Conservation (phyloP, 2,797 vertebrate species). For the Staurois parvus region DNA sequence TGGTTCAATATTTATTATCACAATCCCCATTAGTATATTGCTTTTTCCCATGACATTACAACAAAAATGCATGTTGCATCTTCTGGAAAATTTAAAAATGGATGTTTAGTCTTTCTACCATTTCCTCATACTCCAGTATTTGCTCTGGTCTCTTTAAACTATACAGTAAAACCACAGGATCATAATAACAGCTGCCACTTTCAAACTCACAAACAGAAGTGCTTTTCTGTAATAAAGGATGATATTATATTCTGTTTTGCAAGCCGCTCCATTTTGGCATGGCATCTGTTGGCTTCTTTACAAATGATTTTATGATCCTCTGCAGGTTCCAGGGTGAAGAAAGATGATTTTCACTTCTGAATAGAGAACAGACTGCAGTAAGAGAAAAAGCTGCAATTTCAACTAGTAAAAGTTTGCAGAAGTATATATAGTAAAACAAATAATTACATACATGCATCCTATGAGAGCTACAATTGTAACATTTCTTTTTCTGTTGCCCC, state of each 20-base stretch:
- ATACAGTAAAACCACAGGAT: background rate
- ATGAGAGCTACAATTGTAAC: background rate
- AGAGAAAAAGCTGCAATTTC: background rate
- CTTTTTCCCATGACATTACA: background rate
- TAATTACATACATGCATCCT: background rate
- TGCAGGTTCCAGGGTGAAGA: background rate
- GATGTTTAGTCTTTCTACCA: no score
- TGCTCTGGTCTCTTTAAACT: background rate
- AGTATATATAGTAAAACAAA: background rate
- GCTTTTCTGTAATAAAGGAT: background rate
- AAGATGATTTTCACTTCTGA: background rate
- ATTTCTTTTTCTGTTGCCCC: background rate
- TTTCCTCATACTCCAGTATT: no score
- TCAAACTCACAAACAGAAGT: background rate
- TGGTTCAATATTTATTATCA: background rate
- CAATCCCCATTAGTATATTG: background rate
- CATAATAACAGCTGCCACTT: background rate
- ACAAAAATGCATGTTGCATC: background rate
- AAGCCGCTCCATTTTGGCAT: constrained; percentile 1
- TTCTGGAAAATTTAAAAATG: no score
- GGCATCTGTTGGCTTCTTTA: background rate
- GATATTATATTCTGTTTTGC: background rate
- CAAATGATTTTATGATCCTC: background rate
- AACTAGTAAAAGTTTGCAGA: background rate
- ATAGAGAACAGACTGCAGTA: background rate